phyloP scores from a whole-genome alignment of 2,797 vertebrate species.

The Morelia viridis region DNA sequence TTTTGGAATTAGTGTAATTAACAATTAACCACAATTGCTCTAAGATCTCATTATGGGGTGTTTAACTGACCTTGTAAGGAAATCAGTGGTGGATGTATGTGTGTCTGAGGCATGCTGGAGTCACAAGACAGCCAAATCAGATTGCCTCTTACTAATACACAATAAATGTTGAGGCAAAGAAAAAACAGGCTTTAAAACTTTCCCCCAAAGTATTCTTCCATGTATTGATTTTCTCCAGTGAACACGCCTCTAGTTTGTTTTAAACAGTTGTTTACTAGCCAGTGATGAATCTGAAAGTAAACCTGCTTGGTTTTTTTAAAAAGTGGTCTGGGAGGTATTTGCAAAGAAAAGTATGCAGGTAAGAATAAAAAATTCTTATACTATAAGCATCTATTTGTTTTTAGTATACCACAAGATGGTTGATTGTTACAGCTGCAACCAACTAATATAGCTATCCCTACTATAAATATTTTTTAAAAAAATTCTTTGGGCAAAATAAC shows the following conservation, averaged over 20 bases:
- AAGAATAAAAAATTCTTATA: neutral
- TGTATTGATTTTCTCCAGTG: neutral
- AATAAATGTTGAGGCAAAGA: neutral
- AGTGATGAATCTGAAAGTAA: neutral
- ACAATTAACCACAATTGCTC: conserved; percentile 40
- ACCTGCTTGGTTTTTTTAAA: neutral
- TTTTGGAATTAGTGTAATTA: conserved; percentile 25
- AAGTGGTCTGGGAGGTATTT: neutral
- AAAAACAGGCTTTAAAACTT: neutral
- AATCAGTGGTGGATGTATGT: neutral
- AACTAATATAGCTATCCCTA: neutral
- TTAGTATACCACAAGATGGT: neutral
- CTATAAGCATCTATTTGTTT: neutral
- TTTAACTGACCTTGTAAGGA: conserved; percentile 24
- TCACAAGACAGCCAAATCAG: conserved; percentile 8
- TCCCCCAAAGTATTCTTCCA: neutral
- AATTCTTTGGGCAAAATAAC: neutral
- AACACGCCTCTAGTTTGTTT: neutral
- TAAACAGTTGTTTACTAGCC: neutral
- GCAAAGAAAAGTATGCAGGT: neutral
- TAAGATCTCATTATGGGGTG: conserved; percentile 30
- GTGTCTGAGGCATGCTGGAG: neutral
- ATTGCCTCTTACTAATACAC: neutral
- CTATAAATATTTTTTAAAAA: neutral
- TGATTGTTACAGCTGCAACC: neutral